Conservation (phyloP, 2,797 vertebrate genomes). For the Prionace glauca region DNA sequence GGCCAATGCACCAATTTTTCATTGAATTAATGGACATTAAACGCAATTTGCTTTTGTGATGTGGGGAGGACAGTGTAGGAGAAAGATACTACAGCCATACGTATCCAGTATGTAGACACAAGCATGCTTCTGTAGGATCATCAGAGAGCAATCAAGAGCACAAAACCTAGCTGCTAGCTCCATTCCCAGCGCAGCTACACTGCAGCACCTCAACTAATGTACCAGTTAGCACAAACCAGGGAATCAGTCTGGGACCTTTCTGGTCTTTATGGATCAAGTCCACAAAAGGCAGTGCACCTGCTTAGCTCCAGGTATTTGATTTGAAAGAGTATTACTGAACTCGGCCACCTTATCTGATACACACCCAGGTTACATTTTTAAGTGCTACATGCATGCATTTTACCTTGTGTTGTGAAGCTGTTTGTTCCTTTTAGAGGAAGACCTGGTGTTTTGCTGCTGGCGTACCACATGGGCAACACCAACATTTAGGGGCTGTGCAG, state of each 20-base stretch:
- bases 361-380: neutral
- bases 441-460: conserved; percentile 69
- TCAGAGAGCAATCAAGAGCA: neutral
- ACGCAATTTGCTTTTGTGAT: neutral
- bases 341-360: neutral
- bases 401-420: conserved; percentile 73
- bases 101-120: neutral
- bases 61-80: neutral
- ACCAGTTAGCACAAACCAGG: neutral
- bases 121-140: neutral
- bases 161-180: neutral
- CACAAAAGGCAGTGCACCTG: neutral
- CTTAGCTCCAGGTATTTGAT: neutral
- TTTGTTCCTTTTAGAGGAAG: conserved; percentile 76
- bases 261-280: neutral
- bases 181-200: neutral
- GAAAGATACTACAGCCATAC: neutral
- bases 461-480: conserved; percentile 68
- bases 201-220: neutral
- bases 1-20: neutral
- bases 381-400: conserved; percentile 42
- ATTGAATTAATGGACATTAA: neutral
- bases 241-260: neutral
- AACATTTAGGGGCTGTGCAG: conserved; percentile 69
- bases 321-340: neutral